These are phyloP conservation scores for Panulirus ornatus DNA, from an alignment of 1,140 invertebrate genomes.

Conservation along the genomic window DNA sequence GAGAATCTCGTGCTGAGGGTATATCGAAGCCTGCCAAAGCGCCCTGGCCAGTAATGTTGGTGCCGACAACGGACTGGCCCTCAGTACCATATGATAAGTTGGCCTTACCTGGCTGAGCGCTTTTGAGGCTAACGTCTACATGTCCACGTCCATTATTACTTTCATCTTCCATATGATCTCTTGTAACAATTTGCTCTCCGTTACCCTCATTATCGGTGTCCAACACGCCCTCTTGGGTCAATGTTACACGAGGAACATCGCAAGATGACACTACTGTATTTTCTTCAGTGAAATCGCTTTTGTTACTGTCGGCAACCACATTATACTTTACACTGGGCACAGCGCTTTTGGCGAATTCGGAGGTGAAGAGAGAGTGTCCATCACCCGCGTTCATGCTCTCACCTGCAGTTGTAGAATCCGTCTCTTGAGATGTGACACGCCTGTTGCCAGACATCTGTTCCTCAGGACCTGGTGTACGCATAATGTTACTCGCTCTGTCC, in stretches of 20 bases:
- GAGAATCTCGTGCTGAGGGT: not conserved
- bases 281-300: not conserved
- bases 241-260: constrained; percentile 50
- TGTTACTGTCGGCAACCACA: not conserved
- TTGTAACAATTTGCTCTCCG: not conserved
- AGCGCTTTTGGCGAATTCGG: not conserved
- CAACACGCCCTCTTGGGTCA: constrained; percentile 15
- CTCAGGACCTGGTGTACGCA: not conserved
- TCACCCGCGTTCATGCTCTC: not conserved
- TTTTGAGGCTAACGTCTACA: not conserved
- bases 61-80: constrained; percentile 31
- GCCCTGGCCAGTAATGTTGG: constrained; percentile 30
- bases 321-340: not conserved
- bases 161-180: not conserved
- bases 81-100: constrained; percentile 20
- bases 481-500: not conserved
- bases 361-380: not conserved
- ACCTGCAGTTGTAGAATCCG: too few relatives aligned
- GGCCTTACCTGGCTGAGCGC: constrained; percentile 38
- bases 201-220: not conserved
- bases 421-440: not conserved
- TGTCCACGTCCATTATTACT: not conserved
- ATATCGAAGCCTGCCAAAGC: constrained; percentile 25
- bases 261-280: constrained; percentile 22
- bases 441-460: not conserved